Percentiles rank a stretch among this genome's conserved stretches.
phyloP scores from a whole-genome alignment of 2,797 vertebrate species.

The Sebastes variabilis region DNA sequence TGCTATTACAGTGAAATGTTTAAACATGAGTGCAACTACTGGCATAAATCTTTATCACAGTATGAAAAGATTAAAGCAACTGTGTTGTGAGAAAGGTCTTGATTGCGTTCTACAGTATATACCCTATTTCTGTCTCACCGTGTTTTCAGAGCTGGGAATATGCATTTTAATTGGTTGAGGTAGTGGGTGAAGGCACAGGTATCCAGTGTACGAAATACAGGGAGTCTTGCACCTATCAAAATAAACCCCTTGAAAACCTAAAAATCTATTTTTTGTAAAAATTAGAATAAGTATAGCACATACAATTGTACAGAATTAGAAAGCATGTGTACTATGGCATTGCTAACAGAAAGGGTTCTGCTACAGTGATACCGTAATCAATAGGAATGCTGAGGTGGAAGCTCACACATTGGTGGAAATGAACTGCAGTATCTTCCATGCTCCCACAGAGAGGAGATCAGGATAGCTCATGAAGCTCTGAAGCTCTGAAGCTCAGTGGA shows the following conservation, averaged over 20 bases:
- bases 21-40: not conserved
- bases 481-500: not conserved
- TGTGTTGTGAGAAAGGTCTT: not conserved
- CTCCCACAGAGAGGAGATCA: not conserved
- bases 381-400: not conserved
- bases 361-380: not conserved
- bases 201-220: not conserved
- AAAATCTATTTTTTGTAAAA: not conserved
- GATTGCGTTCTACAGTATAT: too few relatives aligned
- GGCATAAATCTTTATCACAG: not conserved
- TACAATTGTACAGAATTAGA: not conserved
- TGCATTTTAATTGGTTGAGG: not conserved
- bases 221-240: not conserved
- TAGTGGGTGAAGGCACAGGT: not conserved
- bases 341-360: not conserved
- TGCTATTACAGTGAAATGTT: not conserved
- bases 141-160: not conserved
- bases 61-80: not conserved
- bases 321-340: too few relatives aligned
- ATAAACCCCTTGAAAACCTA: not conserved
- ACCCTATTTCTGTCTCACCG: not conserved
- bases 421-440: not conserved
- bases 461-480: not conserved
- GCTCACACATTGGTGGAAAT: not conserved
- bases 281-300: not conserved